Evolutionary conservation across 1,140 invertebrate genomes (phyloP).

Genomic region (Anadara kagoshimensis): DNA sequence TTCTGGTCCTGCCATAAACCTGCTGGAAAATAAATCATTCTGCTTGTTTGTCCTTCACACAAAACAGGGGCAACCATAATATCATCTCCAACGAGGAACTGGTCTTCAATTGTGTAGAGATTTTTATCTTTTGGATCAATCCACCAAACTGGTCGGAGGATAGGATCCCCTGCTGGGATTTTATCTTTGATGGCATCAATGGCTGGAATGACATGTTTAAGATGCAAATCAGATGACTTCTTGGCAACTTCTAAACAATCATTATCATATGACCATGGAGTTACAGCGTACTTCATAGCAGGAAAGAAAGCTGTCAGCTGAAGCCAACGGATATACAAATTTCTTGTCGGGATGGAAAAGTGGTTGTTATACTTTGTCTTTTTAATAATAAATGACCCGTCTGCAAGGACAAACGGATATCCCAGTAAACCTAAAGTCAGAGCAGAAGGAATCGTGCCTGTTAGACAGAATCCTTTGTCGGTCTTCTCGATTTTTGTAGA

Average conservation of each 20-base stretch:
- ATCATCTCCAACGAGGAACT: constrained; percentile 88
- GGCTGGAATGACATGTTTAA: constrained; percentile 77
- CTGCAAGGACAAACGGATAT: constrained; percentile 89
- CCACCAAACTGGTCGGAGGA: constrained; percentile 93
- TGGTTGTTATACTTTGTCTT: constrained; percentile 6
- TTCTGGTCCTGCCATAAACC: constrained; percentile 55
- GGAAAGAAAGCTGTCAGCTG: constrained; percentile 92
- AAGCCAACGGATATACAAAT: constrained; percentile 93
- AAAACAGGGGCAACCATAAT: constrained; percentile 89
- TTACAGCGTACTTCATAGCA: constrained; percentile 88
- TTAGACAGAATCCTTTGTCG: constrained; percentile 39
- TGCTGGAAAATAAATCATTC: constrained; percentile 81
- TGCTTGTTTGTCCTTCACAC: constrained; percentile 77
- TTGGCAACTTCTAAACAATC: constrained; percentile 80
- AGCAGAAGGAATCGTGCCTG: constrained; percentile 82
- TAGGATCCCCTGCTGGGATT: constrained; percentile 79
- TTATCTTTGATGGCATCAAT: constrained; percentile 76
- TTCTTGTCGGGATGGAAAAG: constrained; percentile 78
- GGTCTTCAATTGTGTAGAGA: constrained; percentile 85
- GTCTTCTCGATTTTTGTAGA: constrained; percentile 9
- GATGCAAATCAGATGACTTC: constrained; percentile 81
- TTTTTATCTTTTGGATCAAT: constrained; percentile 86
- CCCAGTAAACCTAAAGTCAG: constrained; percentile 89
- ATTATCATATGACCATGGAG: constrained; percentile 89
- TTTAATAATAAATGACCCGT: constrained; percentile 17